Conservation (phyloP, 2,797 vertebrate species). For the Trichosurus vulpecula region DNA sequence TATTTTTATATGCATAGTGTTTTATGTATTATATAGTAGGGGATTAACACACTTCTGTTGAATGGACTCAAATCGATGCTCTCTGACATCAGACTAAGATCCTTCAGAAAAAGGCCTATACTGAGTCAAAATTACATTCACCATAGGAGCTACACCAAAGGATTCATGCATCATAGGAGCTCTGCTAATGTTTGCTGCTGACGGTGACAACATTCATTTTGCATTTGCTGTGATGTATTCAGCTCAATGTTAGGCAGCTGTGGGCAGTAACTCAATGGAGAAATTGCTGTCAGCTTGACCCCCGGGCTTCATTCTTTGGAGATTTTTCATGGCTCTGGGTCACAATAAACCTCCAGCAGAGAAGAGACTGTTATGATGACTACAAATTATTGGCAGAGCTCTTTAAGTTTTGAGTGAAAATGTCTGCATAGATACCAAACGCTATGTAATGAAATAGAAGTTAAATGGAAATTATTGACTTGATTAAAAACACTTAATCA, state of each 20-base stretch:
- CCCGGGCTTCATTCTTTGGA: constrained; percentile 1
- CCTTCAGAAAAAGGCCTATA: background rate
- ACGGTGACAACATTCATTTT: background rate
- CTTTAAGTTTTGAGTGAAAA: background rate
- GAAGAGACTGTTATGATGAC: background rate
- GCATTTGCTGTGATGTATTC: constrained; percentile 4
- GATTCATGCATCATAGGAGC: background rate
- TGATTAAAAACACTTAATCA: background rate
- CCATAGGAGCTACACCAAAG: background rate
- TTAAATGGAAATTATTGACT: background rate
- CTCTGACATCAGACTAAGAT: background rate
- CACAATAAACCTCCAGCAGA: background rate
- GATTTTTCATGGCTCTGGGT: background rate
- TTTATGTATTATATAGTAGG: background rate
- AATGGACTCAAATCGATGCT: background rate
- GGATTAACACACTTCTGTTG: background rate
- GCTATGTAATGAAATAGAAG: background rate
- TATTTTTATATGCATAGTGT: background rate
- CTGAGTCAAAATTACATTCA: background rate
- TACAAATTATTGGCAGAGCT: background rate
- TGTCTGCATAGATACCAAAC: background rate
- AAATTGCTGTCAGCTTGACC: background rate
- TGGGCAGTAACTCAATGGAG: constrained; percentile 1
- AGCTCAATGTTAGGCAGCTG: background rate
- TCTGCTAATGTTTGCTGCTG: background rate